Evolutionary conservation across 2,797 vertebrate genomes (phyloP).

Genomic region (Poecilia wingei): DNA sequence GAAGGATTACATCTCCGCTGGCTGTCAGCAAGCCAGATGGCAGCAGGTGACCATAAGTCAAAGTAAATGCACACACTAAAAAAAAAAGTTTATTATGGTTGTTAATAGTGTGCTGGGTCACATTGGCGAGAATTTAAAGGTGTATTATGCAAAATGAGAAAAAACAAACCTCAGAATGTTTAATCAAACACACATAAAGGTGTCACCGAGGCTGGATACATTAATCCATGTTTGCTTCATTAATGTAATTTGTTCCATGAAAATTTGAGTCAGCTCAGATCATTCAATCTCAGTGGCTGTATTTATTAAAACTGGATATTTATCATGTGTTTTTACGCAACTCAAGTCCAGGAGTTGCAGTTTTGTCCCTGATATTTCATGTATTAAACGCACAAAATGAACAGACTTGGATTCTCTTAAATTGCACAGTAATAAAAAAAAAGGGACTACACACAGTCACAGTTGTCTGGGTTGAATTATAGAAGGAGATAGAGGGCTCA

Average conservation of each 20-base stretch:
- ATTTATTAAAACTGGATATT: slow-evolving; percentile 33
- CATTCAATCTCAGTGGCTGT: slow-evolving; percentile 27
- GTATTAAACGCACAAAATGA: background rate
- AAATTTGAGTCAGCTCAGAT: slow-evolving; percentile 73
- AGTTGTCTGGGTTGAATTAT: background rate
- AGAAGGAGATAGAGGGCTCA: background rate
- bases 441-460: background rate
- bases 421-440: background rate
- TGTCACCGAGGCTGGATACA: slow-evolving; percentile 86
- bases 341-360: background rate
- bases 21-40: slow-evolving; percentile 85
- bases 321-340: background rate
- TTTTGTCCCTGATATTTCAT: background rate
- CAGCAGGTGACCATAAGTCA: slow-evolving; percentile 84
- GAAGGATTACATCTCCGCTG: slow-evolving; percentile 80
- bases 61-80: slow-evolving; percentile 76
- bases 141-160: slow-evolving; percentile 93
- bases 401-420: background rate
- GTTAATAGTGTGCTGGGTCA: slow-evolving; percentile 80
- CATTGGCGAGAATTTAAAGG: slow-evolving; percentile 84
- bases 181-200: slow-evolving; percentile 93
- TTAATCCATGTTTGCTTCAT: slow-evolving; percentile 86
- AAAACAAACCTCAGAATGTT: slow-evolving; percentile 92
- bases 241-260: slow-evolving; percentile 83
- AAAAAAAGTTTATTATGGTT: slow-evolving; percentile 84